Conservation (phyloP, 2,888 invertebrate genomes). For the Empis livida region DNA sequence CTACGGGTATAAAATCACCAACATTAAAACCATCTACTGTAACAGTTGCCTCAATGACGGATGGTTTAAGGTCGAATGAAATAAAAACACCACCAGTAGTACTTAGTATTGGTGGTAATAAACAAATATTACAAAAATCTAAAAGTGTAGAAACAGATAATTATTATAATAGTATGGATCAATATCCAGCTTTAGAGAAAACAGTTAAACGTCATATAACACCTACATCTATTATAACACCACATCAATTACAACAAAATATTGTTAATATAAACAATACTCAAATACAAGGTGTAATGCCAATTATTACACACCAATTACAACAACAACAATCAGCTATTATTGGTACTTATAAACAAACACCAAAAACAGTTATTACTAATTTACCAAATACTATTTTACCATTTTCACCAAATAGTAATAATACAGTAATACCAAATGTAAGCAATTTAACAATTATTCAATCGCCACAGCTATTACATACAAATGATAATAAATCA, state of each 20-base stretch:
- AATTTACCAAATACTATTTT: not conserved
- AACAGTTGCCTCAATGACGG: too few species aligned
- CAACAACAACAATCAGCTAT: not conserved
- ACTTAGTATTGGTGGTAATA: not conserved
- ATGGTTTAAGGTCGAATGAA: too few species aligned
- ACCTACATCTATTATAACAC: constrained; percentile 18
- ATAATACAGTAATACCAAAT: not conserved
- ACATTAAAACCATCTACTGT: too few species aligned
- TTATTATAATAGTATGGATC: constrained; percentile 30
- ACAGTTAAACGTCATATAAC: constrained; percentile 32
- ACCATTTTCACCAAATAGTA: not conserved
- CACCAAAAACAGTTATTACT: not conserved
- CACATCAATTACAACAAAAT: constrained; percentile 2
- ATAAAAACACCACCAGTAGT: too few species aligned
- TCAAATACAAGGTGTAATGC: not conserved
- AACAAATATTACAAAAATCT: constrained; percentile 25
- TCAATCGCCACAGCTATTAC: not conserved
- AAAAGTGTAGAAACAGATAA: constrained; percentile 33
- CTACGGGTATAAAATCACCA: too few species aligned
- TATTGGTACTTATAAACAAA: not conserved
- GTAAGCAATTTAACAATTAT: not conserved
- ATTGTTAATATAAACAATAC: not conserved
- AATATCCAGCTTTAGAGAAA: constrained; percentile 38
- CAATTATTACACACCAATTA: not conserved
- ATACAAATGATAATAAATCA: constrained; percentile 1